These are phyloP conservation scores for Girardinichthys multiradiatus DNA, from an alignment of 2,113 vertebrate genomes.

Conservation along the genomic window DNA sequence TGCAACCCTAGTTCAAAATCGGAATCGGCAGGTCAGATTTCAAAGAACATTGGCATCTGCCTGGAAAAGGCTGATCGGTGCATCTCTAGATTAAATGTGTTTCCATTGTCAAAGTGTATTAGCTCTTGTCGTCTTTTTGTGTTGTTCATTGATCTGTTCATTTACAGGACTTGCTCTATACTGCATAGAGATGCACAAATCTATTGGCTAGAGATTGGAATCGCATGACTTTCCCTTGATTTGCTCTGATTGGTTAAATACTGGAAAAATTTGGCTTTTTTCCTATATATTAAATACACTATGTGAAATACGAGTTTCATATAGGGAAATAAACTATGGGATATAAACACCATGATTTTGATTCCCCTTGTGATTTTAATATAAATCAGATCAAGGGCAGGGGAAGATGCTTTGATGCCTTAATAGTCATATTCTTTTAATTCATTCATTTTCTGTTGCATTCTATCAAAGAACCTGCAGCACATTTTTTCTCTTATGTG, in stretches of 20 bases:
- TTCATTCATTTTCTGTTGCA: not conserved
- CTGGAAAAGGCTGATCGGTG: not conserved
- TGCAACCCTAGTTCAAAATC: no score
- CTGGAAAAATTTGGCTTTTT: not conserved
- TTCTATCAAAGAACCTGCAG: not conserved
- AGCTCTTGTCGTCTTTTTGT: not conserved
- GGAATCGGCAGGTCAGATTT: no score
- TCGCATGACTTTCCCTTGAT: no score
- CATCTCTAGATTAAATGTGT: not conserved
- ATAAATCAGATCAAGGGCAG: not conserved
- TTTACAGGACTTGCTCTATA: no score
- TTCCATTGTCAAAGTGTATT: not conserved
- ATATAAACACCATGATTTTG: not conserved
- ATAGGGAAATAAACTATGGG: no score
- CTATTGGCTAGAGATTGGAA: no score
- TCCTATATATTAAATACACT: not conserved
- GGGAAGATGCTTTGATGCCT: not conserved
- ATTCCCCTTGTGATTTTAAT: not conserved
- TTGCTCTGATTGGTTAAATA: not conserved
- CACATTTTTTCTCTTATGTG: conserved; percentile 31
- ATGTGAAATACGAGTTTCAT: no score
- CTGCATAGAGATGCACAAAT: not conserved
- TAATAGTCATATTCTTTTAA: not conserved
- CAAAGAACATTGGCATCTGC: no score
- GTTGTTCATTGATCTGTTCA: not conserved